Evolutionary conservation across 2,888 invertebrate genomes (phyloP).

Genomic region (Catocala nupta): DNA sequence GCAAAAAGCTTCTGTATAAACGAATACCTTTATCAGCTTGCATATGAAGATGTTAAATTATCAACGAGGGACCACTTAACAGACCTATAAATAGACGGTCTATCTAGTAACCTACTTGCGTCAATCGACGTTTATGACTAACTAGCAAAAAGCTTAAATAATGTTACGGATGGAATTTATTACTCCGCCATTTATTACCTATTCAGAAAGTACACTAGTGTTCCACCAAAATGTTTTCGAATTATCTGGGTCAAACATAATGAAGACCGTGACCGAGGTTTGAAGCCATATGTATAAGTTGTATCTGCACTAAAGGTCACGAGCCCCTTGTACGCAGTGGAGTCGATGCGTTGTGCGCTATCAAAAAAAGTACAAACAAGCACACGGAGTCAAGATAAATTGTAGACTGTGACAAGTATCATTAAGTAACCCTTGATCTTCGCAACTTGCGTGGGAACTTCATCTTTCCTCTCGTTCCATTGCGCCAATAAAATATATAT

Average conservation of each 20-base stretch:
- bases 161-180: neutral
- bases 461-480: slow-evolving; percentile 29
- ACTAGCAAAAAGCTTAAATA: slow-evolving; percentile 4
- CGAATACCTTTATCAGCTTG: neutral
- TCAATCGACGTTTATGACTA: slow-evolving; percentile 12
- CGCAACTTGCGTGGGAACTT: slow-evolving; percentile 43
- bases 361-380: neutral
- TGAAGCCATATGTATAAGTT: slow-evolving; percentile 25
- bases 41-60: neutral
- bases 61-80: slow-evolving; percentile 12
- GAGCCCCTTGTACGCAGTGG: neutral
- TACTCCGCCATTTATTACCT: neutral
- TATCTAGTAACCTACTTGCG: slow-evolving; percentile 17
- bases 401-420: slow-evolving; percentile 31
- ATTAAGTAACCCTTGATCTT: slow-evolving; percentile 45
- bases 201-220: neutral
- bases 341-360: slow-evolving; percentile 6
- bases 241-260: slow-evolving; percentile 37
- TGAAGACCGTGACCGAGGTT: slow-evolving; percentile 33
- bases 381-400: slow-evolving; percentile 28
- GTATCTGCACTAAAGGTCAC: slow-evolving; percentile 11
- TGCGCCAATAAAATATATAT: slow-evolving; percentile 24
- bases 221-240: slow-evolving; percentile 8
- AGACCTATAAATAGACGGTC: slow-evolving; percentile 14
- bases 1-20: slow-evolving; percentile 1